Evolutionary conservation across 2,113 vertebrate genomes (phyloP).

Genomic region (Camarhynchus parvulus): DNA sequence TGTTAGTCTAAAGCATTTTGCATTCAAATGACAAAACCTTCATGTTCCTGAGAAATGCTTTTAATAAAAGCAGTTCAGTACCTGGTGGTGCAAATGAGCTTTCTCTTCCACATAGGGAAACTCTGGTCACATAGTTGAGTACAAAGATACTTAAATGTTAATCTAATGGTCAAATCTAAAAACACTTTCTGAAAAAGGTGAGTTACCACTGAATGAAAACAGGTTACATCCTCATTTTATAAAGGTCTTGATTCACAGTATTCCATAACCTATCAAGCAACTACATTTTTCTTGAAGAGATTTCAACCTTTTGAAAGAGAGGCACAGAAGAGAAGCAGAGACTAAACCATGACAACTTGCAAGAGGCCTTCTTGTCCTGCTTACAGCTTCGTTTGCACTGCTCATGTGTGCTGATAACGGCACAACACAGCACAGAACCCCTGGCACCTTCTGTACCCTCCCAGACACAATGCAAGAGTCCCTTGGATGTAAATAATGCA

Average conservation of each 20-base stretch:
- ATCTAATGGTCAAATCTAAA: background rate
- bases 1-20: background rate
- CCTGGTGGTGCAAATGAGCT: background rate
- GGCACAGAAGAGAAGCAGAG: background rate
- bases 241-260: background rate
- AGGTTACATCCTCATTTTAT: background rate
- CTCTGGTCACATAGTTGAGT: background rate
- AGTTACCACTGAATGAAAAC: background rate
- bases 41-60: background rate
- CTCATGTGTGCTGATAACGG: accelerated
- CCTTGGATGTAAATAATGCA: background rate
- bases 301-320: background rate
- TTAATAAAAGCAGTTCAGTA: background rate
- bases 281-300: background rate
- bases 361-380: accelerated
- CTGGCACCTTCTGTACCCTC: accelerated
- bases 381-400: accelerated
- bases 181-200: background rate
- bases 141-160: background rate
- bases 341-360: accelerated
- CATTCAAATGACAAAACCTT: background rate
- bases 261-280: background rate
- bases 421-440: background rate
- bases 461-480: background rate
- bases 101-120: background rate